These are phyloP conservation scores for Fregetta grallaria DNA, from an alignment of 2,113 vertebrate species.

Conservation along the genomic window DNA sequence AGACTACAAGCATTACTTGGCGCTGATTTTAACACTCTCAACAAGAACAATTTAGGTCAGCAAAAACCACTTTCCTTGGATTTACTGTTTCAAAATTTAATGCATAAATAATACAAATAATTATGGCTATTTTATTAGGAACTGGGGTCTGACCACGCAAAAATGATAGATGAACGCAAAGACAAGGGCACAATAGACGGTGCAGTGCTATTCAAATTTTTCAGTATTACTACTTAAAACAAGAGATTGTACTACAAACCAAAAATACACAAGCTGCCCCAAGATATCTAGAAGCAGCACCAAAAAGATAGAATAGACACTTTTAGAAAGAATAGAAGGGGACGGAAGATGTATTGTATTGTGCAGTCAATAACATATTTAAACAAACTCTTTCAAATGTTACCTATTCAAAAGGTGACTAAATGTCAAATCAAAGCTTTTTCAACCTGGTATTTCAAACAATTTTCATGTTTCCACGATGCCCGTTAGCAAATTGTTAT, in stretches of 20 bases:
- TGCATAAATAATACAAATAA: background rate
- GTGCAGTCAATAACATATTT: background rate
- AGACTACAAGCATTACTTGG: background rate
- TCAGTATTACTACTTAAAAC: background rate
- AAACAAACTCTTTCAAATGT: background rate
- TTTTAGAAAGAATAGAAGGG: background rate
- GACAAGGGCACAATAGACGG: background rate
- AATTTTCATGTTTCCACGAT: background rate
- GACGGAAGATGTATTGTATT: background rate
- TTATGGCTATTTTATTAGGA: background rate
- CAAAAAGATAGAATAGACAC: background rate
- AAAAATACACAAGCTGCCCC: background rate
- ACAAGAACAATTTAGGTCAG: background rate
- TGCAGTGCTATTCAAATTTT: background rate
- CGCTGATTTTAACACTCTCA: background rate
- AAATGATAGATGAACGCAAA: background rate
- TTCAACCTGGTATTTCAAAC: background rate
- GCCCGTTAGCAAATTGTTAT: background rate
- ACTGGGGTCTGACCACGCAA: background rate
- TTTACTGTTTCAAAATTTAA: background rate
- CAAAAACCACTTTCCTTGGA: background rate
- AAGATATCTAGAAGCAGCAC: background rate
- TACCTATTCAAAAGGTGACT: background rate
- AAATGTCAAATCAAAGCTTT: background rate
- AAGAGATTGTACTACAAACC: background rate